phyloP scores from a whole-genome alignment of 2,888 invertebrate genomes.

The Laothoe populi region DNA sequence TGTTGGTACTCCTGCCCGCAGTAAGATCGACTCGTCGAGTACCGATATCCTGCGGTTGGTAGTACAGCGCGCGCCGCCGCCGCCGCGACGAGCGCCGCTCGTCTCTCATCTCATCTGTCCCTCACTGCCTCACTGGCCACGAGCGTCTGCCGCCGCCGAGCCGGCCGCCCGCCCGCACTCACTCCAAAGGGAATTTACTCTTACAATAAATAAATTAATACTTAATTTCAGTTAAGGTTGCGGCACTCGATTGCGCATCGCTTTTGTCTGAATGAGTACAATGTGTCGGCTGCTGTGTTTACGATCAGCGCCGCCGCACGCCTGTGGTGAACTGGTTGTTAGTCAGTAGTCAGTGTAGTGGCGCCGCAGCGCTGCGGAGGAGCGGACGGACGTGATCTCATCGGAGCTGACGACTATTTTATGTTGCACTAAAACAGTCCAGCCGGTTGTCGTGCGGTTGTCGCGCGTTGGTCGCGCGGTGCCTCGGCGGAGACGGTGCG shows the following conservation, averaged over 20 bases:
- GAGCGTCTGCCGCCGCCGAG: constrained; percentile 18
- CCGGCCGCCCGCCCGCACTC: constrained; percentile 27
- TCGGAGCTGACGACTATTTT: constrained; percentile 22
- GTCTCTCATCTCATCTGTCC: constrained; percentile 1
- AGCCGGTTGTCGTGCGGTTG: constrained; percentile 30
- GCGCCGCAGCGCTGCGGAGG: not conserved
- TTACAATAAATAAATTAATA: constrained; percentile 25
- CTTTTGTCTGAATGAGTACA: constrained; percentile 18
- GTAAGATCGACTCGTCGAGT: not conserved
- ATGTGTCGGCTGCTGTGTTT: constrained; percentile 6
- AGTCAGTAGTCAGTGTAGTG: too few species aligned
- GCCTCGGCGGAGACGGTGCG: constrained; percentile 26
- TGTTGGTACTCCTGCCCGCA: too few species aligned
- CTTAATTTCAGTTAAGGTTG: constrained; percentile 17
- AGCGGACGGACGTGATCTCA: constrained; percentile 15
- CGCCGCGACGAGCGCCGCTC: constrained; percentile 27
- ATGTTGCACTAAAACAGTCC: constrained; percentile 24
- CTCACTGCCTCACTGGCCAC: constrained; percentile 16
- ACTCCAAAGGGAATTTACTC: constrained; percentile 21
- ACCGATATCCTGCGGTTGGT: not conserved
- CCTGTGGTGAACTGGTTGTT: not conserved
- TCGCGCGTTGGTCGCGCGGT: constrained; percentile 27
- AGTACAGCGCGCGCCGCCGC: constrained; percentile 27
- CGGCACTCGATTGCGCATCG: constrained; percentile 24
- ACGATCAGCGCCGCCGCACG: not conserved